Evolutionary conservation across 2,113 vertebrate species (phyloP).

Genomic region (Lagopus muta): DNA sequence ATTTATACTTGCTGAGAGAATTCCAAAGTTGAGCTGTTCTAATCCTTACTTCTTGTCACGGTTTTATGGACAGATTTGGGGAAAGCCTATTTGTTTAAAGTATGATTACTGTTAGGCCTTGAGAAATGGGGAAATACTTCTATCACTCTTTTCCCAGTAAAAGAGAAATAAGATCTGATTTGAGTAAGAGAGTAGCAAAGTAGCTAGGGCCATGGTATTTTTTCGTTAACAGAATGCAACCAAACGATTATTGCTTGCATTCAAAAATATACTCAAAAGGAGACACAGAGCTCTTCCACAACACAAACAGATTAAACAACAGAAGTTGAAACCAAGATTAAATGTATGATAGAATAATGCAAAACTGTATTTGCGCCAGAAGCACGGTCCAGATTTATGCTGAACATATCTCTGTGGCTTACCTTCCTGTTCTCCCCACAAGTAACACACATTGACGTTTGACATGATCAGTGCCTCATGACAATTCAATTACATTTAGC

Average conservation of each 20-base stretch:
- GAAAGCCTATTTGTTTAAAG: neutral
- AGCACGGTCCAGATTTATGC: neutral
- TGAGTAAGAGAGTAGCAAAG: neutral
- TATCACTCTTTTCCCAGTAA: neutral
- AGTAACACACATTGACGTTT: neutral
- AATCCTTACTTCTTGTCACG: neutral
- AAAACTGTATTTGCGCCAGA: neutral
- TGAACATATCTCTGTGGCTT: neutral
- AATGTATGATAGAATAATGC: neutral
- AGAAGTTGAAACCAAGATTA: neutral
- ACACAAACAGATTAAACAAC: neutral
- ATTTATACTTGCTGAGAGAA: neutral
- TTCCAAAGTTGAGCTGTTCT: neutral
- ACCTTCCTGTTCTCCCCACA: neutral
- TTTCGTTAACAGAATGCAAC: neutral
- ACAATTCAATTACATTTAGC: slow-evolving; percentile 41
- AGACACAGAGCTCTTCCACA: neutral
- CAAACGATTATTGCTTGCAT: neutral
- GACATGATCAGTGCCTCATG: neutral
- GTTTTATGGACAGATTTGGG: neutral
- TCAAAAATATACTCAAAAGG: neutral
- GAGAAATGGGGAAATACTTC: neutral
- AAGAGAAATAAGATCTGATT: neutral
- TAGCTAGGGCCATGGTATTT: accelerated
- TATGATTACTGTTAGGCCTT: neutral